phyloP scores from a whole-genome alignment of 2,113 vertebrate species.

The Apistogramma diplotaenia region DNA sequence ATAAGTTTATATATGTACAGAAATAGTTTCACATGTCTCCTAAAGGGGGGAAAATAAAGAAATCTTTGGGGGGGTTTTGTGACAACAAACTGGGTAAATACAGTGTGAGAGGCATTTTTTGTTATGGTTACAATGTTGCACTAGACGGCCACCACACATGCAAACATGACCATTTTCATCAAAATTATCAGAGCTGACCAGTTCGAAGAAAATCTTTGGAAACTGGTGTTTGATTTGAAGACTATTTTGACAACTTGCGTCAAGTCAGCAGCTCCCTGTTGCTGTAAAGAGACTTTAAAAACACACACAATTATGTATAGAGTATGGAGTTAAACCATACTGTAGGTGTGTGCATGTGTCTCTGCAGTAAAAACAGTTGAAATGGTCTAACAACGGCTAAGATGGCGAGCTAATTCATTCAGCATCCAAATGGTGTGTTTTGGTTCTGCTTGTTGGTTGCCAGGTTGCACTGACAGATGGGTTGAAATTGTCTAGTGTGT shows the following conservation, averaged over 20 bases:
- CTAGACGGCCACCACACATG: too few relatives aligned
- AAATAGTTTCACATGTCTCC: too few relatives aligned
- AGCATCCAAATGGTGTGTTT: background rate
- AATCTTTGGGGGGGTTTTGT: too few relatives aligned
- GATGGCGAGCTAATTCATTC: background rate
- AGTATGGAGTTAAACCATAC: background rate
- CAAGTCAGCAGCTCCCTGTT: background rate
- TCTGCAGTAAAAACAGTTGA: background rate
- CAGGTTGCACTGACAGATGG: background rate
- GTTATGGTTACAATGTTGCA: too few relatives aligned
- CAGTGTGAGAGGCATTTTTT: too few relatives aligned
- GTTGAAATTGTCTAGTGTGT: background rate
- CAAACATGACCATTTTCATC: background rate
- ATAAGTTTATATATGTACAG: too few relatives aligned
- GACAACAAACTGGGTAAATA: too few relatives aligned
- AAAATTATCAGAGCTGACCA: background rate
- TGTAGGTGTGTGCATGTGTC: background rate
- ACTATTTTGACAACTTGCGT: background rate
- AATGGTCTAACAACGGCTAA: background rate
- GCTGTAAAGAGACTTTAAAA: too few relatives aligned
- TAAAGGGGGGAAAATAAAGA: too few relatives aligned
- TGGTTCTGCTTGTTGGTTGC: background rate
- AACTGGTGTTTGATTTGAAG: background rate
- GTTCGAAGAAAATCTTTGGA: background rate
- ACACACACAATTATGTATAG: too few relatives aligned